phyloP scores from a whole-genome alignment of 2,113 vertebrate species.

The Trinectes maculatus region DNA sequence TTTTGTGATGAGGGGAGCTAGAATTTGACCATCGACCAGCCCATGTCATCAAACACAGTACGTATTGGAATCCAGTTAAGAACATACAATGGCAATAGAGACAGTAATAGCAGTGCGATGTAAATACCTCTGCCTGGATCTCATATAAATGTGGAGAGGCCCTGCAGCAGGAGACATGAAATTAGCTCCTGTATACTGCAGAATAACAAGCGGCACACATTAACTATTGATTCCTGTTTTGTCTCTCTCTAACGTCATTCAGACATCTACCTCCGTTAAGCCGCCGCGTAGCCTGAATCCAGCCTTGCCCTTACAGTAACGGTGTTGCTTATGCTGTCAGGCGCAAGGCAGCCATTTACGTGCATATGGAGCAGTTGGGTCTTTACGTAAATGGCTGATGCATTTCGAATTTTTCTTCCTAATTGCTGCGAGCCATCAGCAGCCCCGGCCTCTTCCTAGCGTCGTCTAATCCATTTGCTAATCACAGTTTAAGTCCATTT shows the following conservation, averaged over 20 bases:
- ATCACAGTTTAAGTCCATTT: constrained; percentile 19
- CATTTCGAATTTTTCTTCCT: constrained; percentile 81
- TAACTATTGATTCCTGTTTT: constrained; percentile 64
- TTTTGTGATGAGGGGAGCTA: background rate
- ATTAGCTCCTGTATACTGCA: constrained; percentile 44
- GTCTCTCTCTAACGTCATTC: constrained; percentile 59
- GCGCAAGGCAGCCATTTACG: constrained; percentile 85
- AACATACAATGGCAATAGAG: constrained; percentile 8
- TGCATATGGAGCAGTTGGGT: constrained; percentile 83
- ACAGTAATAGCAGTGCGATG: constrained; percentile 3
- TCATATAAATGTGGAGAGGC: constrained; percentile 35
- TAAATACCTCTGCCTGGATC: constrained; percentile 43
- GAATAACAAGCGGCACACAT: constrained; percentile 65
- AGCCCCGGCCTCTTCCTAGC: constrained; percentile 59
- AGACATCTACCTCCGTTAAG: constrained; percentile 51
- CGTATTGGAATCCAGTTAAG: background rate
- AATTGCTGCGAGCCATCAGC: constrained; percentile 81
- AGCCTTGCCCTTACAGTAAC: constrained; percentile 44
- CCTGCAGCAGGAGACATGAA: constrained; percentile 23
- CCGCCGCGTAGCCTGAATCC: constrained; percentile 29
- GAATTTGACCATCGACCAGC: background rate
- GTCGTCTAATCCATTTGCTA: constrained; percentile 45
- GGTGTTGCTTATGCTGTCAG: constrained; percentile 55
- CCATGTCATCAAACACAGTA: background rate
- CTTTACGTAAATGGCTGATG: constrained; percentile 87